phyloP scores from a whole-genome alignment of 1,140 invertebrate genomes.

The Tetragnatha versicolor region DNA sequence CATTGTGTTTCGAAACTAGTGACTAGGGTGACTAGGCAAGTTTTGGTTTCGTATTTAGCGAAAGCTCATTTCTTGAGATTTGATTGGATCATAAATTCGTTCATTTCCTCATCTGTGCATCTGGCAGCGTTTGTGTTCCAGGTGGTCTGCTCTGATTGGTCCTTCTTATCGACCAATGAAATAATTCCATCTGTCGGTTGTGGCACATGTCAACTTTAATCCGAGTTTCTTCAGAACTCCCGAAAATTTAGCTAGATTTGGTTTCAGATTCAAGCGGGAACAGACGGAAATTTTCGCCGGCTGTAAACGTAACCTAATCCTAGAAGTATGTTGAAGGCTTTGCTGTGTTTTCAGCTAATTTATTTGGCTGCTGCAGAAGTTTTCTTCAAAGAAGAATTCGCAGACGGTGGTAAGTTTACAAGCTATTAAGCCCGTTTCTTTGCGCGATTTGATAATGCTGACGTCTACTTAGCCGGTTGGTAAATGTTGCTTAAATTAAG shows the following conservation, averaged over 20 bases:
- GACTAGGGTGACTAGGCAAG: too few species aligned
- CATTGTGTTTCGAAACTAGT: too few species aligned
- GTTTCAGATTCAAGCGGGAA: neutral
- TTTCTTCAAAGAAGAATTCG: constrained; percentile 58
- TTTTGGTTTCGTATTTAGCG: too few species aligned
- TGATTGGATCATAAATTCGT: too few species aligned
- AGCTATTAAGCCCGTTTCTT: neutral
- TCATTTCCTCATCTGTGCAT: too few species aligned
- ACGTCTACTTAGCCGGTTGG: neutral
- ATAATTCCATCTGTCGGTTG: constrained; percentile 17
- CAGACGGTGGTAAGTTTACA: constrained; percentile 14
- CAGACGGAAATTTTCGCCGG: neutral
- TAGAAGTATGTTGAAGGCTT: neutral
- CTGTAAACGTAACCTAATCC: neutral
- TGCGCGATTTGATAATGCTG: neutral
- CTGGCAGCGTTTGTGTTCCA: too few species aligned
- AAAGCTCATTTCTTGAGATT: too few species aligned
- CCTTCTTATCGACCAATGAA: neutral
- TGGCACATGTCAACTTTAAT: neutral
- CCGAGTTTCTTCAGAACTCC: neutral
- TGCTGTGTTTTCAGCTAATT: neutral
- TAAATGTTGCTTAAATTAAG: neutral
- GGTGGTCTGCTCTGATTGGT: constrained; percentile 20
- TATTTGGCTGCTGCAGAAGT: constrained; percentile 25
- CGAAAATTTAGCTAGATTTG: neutral